These are phyloP conservation scores for Opisthocomus hoazin DNA, from an alignment of 2,113 vertebrate genomes.

Conservation along the genomic window DNA sequence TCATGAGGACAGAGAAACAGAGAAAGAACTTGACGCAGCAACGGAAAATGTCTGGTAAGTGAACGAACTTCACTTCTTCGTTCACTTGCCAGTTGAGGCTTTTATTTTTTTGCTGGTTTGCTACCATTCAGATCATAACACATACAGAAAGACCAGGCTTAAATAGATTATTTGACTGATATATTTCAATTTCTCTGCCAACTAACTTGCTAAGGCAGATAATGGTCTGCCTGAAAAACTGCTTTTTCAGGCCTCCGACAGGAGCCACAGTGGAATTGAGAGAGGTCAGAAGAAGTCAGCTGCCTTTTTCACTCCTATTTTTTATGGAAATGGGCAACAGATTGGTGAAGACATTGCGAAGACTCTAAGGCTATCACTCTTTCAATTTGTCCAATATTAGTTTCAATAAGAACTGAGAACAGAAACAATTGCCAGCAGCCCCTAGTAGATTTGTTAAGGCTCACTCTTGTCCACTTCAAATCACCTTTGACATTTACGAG, in stretches of 20 bases:
- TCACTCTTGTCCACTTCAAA: slow-evolving; percentile 59
- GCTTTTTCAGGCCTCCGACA: slow-evolving; percentile 53
- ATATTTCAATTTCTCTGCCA: slow-evolving; percentile 64
- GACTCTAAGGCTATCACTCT: slow-evolving; percentile 58
- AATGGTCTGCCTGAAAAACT: slow-evolving; percentile 63
- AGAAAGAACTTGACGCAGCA: not conserved
- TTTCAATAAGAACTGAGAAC: slow-evolving; percentile 50
- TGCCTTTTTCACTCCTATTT: slow-evolving; percentile 71
- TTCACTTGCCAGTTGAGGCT: not conserved
- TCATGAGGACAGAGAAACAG: not conserved
- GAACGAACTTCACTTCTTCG: not conserved
- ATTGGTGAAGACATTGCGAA: slow-evolving; percentile 52
- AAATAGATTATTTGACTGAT: slow-evolving; percentile 41
- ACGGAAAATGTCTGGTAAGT: not conserved
- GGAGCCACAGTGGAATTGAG: slow-evolving; percentile 52
- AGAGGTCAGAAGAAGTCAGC: slow-evolving; percentile 68
- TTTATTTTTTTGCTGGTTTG: not conserved
- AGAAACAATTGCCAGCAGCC: slow-evolving; percentile 58
- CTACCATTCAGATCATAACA: not conserved
- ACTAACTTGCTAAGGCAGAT: slow-evolving; percentile 52
- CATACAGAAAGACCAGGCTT: not conserved
- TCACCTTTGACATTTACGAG: slow-evolving; percentile 57
- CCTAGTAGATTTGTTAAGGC: slow-evolving; percentile 52
- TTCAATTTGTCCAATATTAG: slow-evolving; percentile 67
- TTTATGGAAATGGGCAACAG: slow-evolving; percentile 68